These are phyloP conservation scores for Halcyon malimbica DNA, from an alignment of 2,113 vertebrate genomes.

Conservation along the genomic window DNA sequence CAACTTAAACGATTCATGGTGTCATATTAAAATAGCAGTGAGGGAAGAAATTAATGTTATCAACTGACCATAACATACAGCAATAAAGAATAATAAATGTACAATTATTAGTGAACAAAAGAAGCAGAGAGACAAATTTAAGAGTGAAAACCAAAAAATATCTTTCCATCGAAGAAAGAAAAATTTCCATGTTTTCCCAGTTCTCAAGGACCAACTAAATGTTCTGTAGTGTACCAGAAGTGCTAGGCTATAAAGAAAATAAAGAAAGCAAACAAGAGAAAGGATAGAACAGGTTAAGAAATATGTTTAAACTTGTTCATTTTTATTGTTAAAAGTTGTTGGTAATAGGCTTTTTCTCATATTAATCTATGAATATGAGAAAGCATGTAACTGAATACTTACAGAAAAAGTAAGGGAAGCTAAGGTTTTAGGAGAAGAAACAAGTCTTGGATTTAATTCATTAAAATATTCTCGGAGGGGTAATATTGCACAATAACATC, in stretches of 20 bases:
- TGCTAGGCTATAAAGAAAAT: not conserved
- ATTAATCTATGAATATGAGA: not conserved
- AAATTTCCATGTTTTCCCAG: not conserved
- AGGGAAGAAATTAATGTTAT: not conserved
- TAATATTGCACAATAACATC: not conserved
- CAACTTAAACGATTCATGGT: not conserved
- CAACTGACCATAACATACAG: not conserved
- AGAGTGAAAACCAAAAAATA: not conserved
- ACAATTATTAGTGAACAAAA: not conserved
- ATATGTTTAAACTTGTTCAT: not conserved
- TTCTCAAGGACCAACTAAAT: not conserved
- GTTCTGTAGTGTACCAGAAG: not conserved
- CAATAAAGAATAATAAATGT: not conserved
- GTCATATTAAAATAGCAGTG: not conserved
- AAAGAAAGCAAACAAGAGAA: not conserved
- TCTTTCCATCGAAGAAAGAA: not conserved
- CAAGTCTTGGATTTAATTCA: not conserved
- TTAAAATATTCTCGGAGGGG: not conserved
- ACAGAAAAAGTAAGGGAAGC: not conserved
- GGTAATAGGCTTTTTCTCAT: not conserved
- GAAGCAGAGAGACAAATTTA: not conserved
- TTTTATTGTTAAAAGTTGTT: not conserved
- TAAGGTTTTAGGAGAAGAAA: not conserved
- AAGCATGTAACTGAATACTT: not conserved
- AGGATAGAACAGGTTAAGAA: not conserved